Conservation (phyloP, 2,888 invertebrate species). For the Mesoligia furuncula region DNA sequence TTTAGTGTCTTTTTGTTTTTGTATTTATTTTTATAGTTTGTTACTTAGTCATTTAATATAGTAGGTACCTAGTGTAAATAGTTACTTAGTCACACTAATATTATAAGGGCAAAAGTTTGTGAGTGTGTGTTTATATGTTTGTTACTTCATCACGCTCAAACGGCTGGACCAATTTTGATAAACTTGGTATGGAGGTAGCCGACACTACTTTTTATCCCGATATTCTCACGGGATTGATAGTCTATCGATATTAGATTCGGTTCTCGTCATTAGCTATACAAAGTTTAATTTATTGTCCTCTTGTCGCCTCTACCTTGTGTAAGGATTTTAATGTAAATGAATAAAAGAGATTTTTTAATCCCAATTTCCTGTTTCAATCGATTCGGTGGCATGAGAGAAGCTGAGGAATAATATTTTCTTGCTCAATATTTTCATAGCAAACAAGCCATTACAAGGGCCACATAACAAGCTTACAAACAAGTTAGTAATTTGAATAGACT, state of each 20-base stretch:
- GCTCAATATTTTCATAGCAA: conserved; percentile 18
- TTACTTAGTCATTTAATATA: too few species aligned
- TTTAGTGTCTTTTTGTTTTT: neutral
- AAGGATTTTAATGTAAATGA: neutral
- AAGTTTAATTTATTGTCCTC: neutral
- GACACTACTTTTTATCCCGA: too few species aligned
- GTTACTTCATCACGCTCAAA: too few species aligned
- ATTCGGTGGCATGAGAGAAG: neutral
- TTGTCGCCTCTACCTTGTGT: neutral
- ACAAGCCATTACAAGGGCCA: conserved; percentile 5
- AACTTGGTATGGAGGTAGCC: too few species aligned
- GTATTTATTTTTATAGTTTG: neutral
- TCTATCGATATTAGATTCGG: too few species aligned
- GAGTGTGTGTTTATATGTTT: too few species aligned
- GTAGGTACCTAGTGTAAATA: neutral
- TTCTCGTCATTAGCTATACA: too few species aligned
- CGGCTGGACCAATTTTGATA: too few species aligned
- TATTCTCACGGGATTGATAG: too few species aligned
- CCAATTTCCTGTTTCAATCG: neutral
- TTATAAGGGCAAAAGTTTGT: too few species aligned
- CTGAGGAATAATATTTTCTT: neutral
- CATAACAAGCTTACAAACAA: conserved; percentile 17
- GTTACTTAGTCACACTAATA: neutral
- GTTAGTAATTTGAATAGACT: conserved; percentile 6
- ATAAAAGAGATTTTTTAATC: neutral